Evolutionary conservation across 2,113 vertebrate species (phyloP), one percentile per base, ranked within the genome.

Genomic region (Sinocyclocheilus rhinocerous): DNA sequence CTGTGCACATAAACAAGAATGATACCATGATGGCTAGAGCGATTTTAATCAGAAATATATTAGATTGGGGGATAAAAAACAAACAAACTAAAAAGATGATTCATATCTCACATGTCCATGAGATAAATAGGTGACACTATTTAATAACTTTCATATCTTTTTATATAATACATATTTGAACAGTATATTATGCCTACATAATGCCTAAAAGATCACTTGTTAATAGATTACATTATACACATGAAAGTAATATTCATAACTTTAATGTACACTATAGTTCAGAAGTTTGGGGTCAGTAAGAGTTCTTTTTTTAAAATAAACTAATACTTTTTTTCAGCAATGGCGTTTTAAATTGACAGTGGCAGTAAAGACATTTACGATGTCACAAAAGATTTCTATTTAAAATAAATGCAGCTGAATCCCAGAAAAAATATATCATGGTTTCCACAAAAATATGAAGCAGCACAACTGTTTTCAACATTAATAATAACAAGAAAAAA

Each of bases 1-100:
- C 72, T 76, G 72, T 76, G 22, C 72, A 50, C n/a, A 76, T 76
- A 48, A 76, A 76, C 72, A 76, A 26, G 72, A 76, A 76, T 24
- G 72, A 48, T 12, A 48, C 39, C 22, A 24, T n/a, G 39, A 76
- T 24, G 42, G 39, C 39, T 26, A 18, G 24, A 57, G 50, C 18
- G 4, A 57, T 33, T 78, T 78, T 78, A 20, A 78, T 55, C 52
- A 78, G 76, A 52, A 78, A 57, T 78, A 55, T 57, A 78, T 55
- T 78, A 78, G 52, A 22, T 33, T 36, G 76, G 16, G 36, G 24
- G 76, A 33, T 33, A 55, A 55, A 55, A 76, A 52, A 73, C 2
- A 72, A 72, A 69, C 13, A 69, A 42, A 26, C 39, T n/a, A 77
- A 72, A 72, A 20, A 72, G 0, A 42, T n/a, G 29, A 81, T 81